Base-by-base conservation (phyloP, 2,113 vertebrate species). In the Phaetusa simplex region DNA sequence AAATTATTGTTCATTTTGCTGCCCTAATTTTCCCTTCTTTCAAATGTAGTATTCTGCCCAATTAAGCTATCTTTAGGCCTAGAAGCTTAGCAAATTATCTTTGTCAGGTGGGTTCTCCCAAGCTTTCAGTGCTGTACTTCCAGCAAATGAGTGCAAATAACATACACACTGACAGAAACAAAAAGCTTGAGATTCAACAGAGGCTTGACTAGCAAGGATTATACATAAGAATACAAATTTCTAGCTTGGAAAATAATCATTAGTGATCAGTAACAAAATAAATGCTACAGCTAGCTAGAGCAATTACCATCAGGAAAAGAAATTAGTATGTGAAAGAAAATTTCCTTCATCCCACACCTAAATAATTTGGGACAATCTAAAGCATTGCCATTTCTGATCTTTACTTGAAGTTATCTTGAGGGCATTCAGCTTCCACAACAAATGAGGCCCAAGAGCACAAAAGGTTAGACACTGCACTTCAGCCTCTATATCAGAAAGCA, bases 41-140 rank as follows among this genome's bases (percentile, higher is more conserved):
- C 36, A 93, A 52, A 94, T 62, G 23, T 53, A 61, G 29, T 15
- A 19, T 93, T 92, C 38, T 95, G 70, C 71, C 55, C 64, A 93
- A 90, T 88, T 95, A 96, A 97, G 23, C 29, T n/a, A 71, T 90
- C 59, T 76, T 88, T 83, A 79, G n/a, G 6, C 26, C 67, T 24
- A 88, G 49, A 90, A 91, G 8, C 14, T 93, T 32, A 93, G 24
- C 38, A 93, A 91, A 93, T 91, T 53, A 34, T 86, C 26, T 93
- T 85, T 88, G 59, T 81, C 88, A 94, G 59, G 66, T 90, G 40
- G 34, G 30, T 72, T 72, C 38, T 88, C 64, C 32, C 23, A 81
- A 53, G 66, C 18, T 92, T 93, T 65, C 90, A 90, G 5, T 42
- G 49, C 6, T 92, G 43, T 80, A 14, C 43, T 96, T 96, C 45